phyloP scores from a whole-genome alignment of 2,888 invertebrate species.

The Aphrophora alni region DNA sequence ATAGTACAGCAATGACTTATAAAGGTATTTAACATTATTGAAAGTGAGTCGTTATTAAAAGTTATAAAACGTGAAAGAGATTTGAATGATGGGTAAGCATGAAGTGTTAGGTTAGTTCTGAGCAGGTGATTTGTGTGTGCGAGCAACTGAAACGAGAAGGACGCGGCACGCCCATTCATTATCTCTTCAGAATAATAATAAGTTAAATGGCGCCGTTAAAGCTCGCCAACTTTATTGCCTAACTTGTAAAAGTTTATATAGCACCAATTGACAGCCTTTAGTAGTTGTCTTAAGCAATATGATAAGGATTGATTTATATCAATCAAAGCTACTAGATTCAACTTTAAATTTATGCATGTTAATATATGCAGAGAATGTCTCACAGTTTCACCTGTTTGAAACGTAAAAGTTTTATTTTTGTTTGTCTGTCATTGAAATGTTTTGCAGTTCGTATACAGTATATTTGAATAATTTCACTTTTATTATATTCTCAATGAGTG shows the following conservation, averaged over 20 bases:
- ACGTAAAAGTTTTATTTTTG: neutral
- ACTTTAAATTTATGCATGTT: neutral
- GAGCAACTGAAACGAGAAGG: slow-evolving; percentile 2
- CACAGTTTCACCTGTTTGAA: neutral
- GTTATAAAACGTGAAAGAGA: neutral
- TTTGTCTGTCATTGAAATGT: neutral
- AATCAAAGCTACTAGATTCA: neutral
- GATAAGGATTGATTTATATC: neutral
- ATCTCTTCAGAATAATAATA: slow-evolving; percentile 9
- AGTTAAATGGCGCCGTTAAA: slow-evolving; percentile 9
- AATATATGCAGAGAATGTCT: neutral
- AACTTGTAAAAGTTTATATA: slow-evolving; percentile 4
- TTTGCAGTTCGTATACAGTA: no score
- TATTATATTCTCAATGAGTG: no score
- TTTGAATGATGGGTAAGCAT: slow-evolving; percentile 4
- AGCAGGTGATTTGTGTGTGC: slow-evolving; percentile 6
- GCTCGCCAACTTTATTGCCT: neutral
- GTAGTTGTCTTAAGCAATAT: neutral
- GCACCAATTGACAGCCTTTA: slow-evolving; percentile 1
- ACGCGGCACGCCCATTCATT: slow-evolving; percentile 9
- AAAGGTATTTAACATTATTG: neutral
- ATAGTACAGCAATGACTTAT: neutral
- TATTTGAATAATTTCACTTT: no score
- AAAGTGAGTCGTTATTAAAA: neutral
- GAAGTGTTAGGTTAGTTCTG: slow-evolving; percentile 4